phyloP scores from a whole-genome alignment of 1,140 invertebrate species.

The Theocolax elegans region DNA sequence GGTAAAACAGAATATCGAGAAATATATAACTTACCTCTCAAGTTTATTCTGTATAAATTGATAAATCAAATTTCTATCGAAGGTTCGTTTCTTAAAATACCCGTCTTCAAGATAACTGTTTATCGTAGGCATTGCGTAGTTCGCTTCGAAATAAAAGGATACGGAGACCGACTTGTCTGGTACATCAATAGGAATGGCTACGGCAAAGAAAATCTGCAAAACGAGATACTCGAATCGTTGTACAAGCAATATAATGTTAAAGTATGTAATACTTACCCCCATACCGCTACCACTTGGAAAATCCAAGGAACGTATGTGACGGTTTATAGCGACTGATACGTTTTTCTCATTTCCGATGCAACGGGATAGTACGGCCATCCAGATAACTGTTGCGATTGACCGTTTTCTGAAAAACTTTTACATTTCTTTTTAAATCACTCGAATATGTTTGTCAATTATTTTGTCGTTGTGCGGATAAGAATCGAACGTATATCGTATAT shows the following conservation, averaged over 20 bases:
- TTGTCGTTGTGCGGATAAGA: too few species aligned
- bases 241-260: not conserved
- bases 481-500: too few species aligned
- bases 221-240: not conserved
- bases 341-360: too few species aligned
- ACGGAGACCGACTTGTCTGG: conserved; percentile 60
- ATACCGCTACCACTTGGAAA: conserved; percentile 58
- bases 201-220: conserved; percentile 63
- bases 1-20: not conserved
- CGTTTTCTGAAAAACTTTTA: not conserved
- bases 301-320: conserved; percentile 58
- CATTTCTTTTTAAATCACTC: not conserved
- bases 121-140: conserved; percentile 57
- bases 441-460: too few species aligned
- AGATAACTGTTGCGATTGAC: too few species aligned
- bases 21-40: conserved; percentile 50
- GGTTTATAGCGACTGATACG: conserved; percentile 51
- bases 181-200: conserved; percentile 61
- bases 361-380: too few species aligned
- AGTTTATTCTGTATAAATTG: conserved; percentile 57
- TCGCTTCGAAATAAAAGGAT: conserved; percentile 65
- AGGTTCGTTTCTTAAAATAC: conserved; percentile 39
- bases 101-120: conserved; percentile 21
- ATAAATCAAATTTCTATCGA: conserved; percentile 57
- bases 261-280: conserved; percentile 55